phyloP scores from a whole-genome alignment of 1,140 invertebrate species.

The Brachionus paranguensis region DNA sequence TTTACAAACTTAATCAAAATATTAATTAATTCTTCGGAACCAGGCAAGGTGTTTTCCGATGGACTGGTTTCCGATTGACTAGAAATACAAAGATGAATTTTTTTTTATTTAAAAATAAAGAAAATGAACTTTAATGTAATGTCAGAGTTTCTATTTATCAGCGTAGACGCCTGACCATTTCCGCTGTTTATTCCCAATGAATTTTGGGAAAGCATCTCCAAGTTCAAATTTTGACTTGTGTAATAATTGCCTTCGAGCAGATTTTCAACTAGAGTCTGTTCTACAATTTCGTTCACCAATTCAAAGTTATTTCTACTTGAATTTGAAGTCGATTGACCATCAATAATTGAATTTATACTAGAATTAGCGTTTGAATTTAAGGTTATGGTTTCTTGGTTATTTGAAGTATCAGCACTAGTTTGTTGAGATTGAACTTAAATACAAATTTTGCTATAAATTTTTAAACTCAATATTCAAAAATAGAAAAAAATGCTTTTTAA shows the following conservation, averaged over 20 bases:
- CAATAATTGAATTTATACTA: not conserved
- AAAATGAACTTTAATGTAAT: not conserved
- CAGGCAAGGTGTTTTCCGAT: not conserved
- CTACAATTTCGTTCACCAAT: constrained; percentile 24
- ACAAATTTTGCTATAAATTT: not conserved
- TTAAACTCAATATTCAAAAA: too few relatives aligned
- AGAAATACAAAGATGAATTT: not conserved
- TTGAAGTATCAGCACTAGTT: not conserved
- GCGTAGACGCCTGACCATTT: not conserved
- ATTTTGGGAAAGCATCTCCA: not conserved
- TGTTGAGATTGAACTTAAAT: not conserved
- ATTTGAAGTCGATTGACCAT: not conserved
- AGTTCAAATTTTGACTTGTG: not conserved
- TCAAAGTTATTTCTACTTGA: constrained; percentile 8
- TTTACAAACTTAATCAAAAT: constrained; percentile 34
- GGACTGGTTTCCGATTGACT: not conserved
- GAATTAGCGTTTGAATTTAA: not conserved
- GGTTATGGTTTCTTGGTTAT: not conserved
- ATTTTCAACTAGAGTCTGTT: constrained; percentile 32
- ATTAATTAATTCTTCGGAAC: not conserved
- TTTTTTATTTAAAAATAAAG: too few relatives aligned
- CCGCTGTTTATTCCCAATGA: not conserved
- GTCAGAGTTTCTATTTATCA: not conserved
- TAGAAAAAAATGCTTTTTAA: too few relatives aligned
- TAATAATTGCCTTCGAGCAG: not conserved